A percentile compares a stretch with the other conserved stretches of the same genome.
Conservation (phyloP, 2,888 invertebrate species). For the Lasioglossum lativentre region DNA sequence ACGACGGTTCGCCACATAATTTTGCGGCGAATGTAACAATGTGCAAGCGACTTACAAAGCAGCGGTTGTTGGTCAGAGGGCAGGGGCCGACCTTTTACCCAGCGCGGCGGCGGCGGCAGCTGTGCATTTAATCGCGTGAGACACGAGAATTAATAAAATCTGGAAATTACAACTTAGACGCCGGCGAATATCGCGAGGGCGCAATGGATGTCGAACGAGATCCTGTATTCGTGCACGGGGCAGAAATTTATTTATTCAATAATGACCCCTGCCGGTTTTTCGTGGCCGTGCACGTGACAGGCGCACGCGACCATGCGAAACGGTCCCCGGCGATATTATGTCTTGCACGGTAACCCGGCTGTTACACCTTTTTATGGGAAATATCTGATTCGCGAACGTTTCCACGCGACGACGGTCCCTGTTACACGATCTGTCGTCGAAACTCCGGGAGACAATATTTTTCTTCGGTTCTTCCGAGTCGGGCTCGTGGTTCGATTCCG, state of each 20-base stretch:
- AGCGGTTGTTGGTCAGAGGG: background rate
- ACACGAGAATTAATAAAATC: constrained; percentile 47
- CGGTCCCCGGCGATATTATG: constrained; percentile 18
- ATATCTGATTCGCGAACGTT: background rate
- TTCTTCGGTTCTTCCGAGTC: constrained; percentile 49
- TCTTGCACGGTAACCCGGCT: constrained; percentile 28
- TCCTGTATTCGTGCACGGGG: constrained; percentile 34
- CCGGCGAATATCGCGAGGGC: constrained; percentile 22
- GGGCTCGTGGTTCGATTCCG: background rate
- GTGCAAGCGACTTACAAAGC: constrained; percentile 10
- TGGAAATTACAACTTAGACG: constrained; percentile 44
- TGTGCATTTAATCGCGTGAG: constrained; percentile 39
- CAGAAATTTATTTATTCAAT: constrained; percentile 55
- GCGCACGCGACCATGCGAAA: constrained; percentile 47
- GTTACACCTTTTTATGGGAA: constrained; percentile 12
- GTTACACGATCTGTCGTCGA: background rate
- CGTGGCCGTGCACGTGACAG: constrained; percentile 7
- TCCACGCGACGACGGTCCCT: constrained; percentile 1
- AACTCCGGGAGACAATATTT: constrained; percentile 40
- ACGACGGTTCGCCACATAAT: background rate
- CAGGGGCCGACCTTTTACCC: constrained; percentile 28
- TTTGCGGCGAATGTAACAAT: background rate
- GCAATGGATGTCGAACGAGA: constrained; percentile 36
- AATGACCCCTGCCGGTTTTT: constrained; percentile 41
- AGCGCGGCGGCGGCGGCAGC: background rate